Conservation (phyloP, 2,888 invertebrate species). For the Phyllotreta striolata region DNA sequence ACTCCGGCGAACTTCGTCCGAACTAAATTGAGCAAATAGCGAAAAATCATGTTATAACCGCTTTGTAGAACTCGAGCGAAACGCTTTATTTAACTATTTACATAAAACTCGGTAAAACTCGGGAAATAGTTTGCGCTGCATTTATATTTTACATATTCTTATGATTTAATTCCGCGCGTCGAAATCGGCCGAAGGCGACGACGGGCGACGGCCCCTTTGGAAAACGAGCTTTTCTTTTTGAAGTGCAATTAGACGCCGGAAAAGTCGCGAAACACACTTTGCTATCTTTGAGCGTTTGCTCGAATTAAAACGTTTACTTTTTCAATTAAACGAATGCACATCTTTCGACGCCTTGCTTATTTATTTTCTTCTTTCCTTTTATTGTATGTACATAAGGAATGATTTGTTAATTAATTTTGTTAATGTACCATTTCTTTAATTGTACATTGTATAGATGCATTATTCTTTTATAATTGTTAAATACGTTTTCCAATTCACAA, state of each 20-base stretch:
- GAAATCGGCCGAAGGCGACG: slow-evolving; percentile 4
- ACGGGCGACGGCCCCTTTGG: background rate
- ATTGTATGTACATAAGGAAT: too few species aligned
- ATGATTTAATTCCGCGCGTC: slow-evolving; percentile 22
- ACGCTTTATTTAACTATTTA: slow-evolving; percentile 16
- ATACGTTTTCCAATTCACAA: too few species aligned
- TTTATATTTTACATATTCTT: slow-evolving; percentile 28
- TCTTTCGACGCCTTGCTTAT: too few species aligned
- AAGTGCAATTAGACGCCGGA: slow-evolving; percentile 15
- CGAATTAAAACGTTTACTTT: too few species aligned
- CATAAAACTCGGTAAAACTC: slow-evolving; percentile 11
- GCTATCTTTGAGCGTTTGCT: too few species aligned
- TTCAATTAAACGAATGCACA: too few species aligned
- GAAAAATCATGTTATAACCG: slow-evolving; percentile 18
- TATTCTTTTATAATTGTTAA: too few species aligned
- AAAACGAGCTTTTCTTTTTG: slow-evolving; percentile 9
- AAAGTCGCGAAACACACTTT: too few species aligned
- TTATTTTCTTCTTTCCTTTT: too few species aligned
- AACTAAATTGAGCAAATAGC: slow-evolving; percentile 19
- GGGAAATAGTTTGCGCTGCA: slow-evolving; percentile 15
- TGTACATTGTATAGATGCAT: too few species aligned
- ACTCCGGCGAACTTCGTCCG: background rate
- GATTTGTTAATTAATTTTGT: too few species aligned
- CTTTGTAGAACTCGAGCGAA: slow-evolving; percentile 9
- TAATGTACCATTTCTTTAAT: too few species aligned